Base-by-base conservation (phyloP, 2,113 vertebrate species). In the Tylochromis polylepis region DNA sequence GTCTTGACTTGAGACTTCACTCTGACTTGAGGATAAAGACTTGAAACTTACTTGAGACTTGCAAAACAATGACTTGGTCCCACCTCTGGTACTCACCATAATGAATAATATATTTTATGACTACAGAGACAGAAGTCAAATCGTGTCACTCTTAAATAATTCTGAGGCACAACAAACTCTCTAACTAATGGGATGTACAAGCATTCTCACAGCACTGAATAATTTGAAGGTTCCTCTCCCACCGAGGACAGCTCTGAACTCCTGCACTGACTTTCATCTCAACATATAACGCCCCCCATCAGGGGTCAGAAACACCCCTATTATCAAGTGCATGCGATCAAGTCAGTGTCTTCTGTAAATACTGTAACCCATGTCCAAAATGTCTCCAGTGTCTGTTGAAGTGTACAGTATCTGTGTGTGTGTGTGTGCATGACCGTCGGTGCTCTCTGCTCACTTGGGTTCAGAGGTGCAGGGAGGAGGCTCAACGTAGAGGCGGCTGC, bases 281-380 rank as follows among this genome's bases (percentile, higher is more conserved):
- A 6, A 88, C 89, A 29, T 84, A 78, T 87, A 24, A 86, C 79
- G 85, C 85, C 29, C 88, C 53, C 56, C 29, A 22, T n/a, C 82
- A 53, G 56, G 58, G 84, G 41, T 83, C 80, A 8, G 2, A 77
- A 41, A 60, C 88, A 43, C 79, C 86, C 79, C 34, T 16, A 9
- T 79, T 89, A 88, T 84, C 85, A 70, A 81, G 57, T 91, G 96
- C 95, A 96, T 95, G 95, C 87, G 11, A 87, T 88, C 82, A 75
- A 88, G 87, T 93, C 86, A 8, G 91, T 59, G 93, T 94, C 86
- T 84, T 82, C 67, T 95, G 94, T 95, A 95, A 92, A 96, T 95
- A 94, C 75, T 5, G 87, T 90, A 80, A 87, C 77, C 70, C 58
- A 6, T 8, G 88, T 89, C 85, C 70, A 16, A 88, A 49, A 57